These are phyloP conservation scores for Dolichotis patagonum DNA, from an alignment of 2,113 vertebrate species.

Conservation along the genomic window DNA sequence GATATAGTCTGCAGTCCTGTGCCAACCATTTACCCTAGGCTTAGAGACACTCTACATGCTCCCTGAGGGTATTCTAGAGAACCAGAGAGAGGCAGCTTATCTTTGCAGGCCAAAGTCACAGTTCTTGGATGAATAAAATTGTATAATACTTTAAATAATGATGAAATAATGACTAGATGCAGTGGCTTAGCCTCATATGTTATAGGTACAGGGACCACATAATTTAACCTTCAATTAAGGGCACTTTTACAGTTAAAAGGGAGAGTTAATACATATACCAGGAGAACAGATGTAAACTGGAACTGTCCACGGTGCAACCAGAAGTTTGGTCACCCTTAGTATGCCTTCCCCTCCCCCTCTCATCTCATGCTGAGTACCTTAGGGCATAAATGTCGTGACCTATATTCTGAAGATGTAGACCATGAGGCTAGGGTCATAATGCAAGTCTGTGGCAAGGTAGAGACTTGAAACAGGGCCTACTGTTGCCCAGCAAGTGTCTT, in stretches of 20 bases:
- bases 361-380: background rate
- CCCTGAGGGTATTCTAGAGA: background rate
- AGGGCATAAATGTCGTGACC: background rate
- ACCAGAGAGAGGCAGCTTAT: background rate
- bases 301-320: background rate
- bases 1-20: background rate
- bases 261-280: background rate
- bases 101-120: background rate
- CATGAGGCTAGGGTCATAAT: background rate
- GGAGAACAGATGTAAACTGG: background rate
- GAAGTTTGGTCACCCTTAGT: background rate
- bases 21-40: fast-evolving
- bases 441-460: background rate
- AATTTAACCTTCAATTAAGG: background rate
- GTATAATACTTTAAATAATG: background rate
- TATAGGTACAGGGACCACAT: background rate
- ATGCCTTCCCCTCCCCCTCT: background rate
- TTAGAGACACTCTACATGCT: background rate
- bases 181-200: background rate
- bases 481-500: background rate
- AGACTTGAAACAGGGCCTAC: background rate
- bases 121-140: background rate
- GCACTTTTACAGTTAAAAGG: background rate
- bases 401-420: background rate
- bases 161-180: background rate